Evolutionary conservation across 1,140 invertebrate genomes (phyloP).

Genomic region (Akabosia matsudoensis): DNA sequence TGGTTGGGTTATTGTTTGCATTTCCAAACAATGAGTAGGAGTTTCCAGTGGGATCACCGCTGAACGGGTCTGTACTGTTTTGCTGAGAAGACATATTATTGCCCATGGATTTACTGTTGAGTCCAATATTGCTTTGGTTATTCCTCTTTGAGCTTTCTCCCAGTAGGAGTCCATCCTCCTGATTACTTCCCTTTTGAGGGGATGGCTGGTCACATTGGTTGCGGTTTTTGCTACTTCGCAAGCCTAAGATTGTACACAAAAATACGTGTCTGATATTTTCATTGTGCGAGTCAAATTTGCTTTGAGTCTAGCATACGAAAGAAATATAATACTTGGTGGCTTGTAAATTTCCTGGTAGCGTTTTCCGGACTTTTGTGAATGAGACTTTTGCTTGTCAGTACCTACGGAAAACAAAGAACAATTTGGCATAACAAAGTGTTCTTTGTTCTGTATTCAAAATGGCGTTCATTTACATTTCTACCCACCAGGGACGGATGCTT

Average conservation of each 20-base stretch:
- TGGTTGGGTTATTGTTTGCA: not conserved
- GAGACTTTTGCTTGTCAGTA: conserved; percentile 32
- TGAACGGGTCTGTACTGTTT: not conserved
- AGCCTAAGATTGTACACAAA: not conserved
- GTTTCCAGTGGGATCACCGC: not conserved
- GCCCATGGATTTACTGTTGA: not conserved
- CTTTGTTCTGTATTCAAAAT: not conserved
- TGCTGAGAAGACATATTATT: not conserved
- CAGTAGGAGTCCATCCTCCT: not conserved
- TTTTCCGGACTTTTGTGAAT: conserved; percentile 54
- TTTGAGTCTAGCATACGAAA: not conserved
- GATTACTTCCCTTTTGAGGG: not conserved
- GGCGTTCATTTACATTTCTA: not conserved
- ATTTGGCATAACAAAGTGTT: not conserved
- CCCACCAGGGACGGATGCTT: not conserved
- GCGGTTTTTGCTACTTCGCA: conserved; percentile 12
- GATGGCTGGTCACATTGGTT: not conserved
- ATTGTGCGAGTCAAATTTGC: not conserved
- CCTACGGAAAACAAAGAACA: not conserved
- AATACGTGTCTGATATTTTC: not conserved
- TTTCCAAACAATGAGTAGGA: conserved; percentile 16
- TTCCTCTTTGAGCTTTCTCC: not conserved
- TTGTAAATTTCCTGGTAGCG: conserved; percentile 81
- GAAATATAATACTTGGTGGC: conserved; percentile 69
- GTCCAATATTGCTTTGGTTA: not conserved